phyloP scores from a whole-genome alignment of 2,888 invertebrate genomes.

The Xestia xanthographa region DNA sequence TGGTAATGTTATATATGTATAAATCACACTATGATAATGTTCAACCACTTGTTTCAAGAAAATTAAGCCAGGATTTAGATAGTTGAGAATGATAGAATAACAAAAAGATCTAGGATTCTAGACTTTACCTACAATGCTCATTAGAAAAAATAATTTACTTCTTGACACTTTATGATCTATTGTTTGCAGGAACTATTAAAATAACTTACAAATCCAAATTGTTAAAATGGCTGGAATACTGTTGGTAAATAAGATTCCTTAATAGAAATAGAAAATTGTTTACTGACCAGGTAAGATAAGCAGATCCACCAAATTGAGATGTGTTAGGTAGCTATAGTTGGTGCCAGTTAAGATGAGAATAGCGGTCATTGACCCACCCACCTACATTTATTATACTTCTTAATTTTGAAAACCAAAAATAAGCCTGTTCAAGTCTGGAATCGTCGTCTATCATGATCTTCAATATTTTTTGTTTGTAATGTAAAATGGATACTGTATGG shows the following conservation, averaged over 20 bases:
- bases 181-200: background rate
- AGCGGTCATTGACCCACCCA: no score
- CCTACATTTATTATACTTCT: no score
- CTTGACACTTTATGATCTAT: slow-evolving; percentile 6
- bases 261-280: background rate
- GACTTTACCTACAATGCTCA: slow-evolving; percentile 11
- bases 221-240: background rate
- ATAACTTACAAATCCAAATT: background rate
- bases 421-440: no score
- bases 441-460: no score
- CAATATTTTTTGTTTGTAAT: no score
- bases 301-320: background rate
- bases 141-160: background rate
- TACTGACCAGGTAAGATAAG: background rate
- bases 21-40: background rate
- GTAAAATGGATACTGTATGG: no score
- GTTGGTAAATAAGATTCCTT: background rate
- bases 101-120: background rate
- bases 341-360: no score
- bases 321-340: background rate
- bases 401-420: no score
- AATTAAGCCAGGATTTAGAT: background rate
- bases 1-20: background rate
- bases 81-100: background rate
- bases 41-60: background rate